A percentile compares a stretch with the other conserved stretches of the same genome.
These are phyloP conservation scores for Rhagoletis pomonella DNA, from an alignment of 1,140 invertebrate species.

Conservation along the genomic window DNA sequence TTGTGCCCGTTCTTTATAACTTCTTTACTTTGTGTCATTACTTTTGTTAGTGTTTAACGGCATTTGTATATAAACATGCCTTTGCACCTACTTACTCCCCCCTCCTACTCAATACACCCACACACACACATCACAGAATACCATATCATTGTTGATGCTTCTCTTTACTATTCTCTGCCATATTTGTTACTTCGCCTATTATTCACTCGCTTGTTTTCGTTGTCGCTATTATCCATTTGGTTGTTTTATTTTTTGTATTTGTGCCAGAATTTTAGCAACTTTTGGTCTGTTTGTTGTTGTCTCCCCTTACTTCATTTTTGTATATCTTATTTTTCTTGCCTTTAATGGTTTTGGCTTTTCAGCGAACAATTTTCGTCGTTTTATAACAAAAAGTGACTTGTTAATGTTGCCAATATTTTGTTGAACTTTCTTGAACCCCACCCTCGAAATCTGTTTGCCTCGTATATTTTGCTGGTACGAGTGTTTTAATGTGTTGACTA, in stretches of 20 bases:
- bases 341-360: neutral
- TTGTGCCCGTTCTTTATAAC: neutral
- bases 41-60: too few species aligned
- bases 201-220: neutral
- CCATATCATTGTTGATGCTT: neutral
- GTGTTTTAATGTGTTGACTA: neutral
- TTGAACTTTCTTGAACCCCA: neutral
- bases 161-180: neutral
- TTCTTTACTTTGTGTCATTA: neutral
- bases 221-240: neutral
- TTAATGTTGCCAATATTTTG: neutral
- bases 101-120: too few species aligned
- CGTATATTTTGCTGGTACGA: neutral
- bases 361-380: neutral
- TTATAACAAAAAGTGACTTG: neutral
- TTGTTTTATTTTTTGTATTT: neutral
- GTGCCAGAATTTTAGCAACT: neutral
- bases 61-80: too few species aligned
- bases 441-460: neutral
- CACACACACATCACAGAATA: neutral
- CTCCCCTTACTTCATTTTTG: neutral
- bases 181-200: neutral
- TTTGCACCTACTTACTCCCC: too few species aligned
- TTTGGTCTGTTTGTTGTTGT: neutral
- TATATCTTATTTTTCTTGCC: neutral